Evolutionary conservation across 2,113 vertebrate species (phyloP).

Genomic region (Neolamprologus longior): DNA sequence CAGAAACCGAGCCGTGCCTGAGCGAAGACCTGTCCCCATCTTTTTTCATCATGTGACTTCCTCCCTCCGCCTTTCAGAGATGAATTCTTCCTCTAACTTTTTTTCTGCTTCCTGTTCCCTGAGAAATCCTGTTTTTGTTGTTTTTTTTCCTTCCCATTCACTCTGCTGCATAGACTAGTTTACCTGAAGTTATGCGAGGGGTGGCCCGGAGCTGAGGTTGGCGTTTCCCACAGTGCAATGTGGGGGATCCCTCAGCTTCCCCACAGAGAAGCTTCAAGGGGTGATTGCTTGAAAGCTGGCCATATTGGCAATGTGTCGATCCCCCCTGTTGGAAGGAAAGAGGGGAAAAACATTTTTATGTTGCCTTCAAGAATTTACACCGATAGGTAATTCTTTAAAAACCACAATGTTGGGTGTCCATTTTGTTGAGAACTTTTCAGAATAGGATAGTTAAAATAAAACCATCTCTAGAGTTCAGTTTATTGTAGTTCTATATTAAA

Average conservation of each 20-base stretch:
- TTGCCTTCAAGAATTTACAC: slow-evolving; percentile 76
- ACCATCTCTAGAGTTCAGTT: slow-evolving; percentile 66
- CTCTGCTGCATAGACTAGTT: slow-evolving; percentile 76
- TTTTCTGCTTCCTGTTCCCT: slow-evolving; percentile 58
- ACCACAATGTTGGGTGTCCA: slow-evolving; percentile 62
- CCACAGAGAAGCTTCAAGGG: slow-evolving; percentile 46
- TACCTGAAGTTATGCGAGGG: slow-evolving; percentile 54
- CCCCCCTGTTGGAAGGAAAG: slow-evolving; percentile 44
- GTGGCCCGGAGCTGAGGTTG: slow-evolving; percentile 47
- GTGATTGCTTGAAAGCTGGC: slow-evolving; percentile 56
- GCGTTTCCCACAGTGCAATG: slow-evolving; percentile 59
- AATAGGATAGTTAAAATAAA: slow-evolving; percentile 62
- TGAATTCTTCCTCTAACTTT: slow-evolving; percentile 54
- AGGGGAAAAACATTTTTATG: slow-evolving; percentile 65
- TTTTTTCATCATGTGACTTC: slow-evolving; percentile 60
- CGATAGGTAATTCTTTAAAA: slow-evolving; percentile 66
- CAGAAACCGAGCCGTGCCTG: slow-evolving; percentile 99
- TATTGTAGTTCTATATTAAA: slow-evolving; percentile 67
- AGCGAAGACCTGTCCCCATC: slow-evolving; percentile 88
- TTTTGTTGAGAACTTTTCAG: slow-evolving; percentile 67
- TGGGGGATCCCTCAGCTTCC: slow-evolving; percentile 46
- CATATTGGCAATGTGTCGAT: slow-evolving; percentile 58
- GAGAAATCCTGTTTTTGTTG: slow-evolving; percentile 45
- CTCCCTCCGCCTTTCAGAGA: slow-evolving; percentile 61
- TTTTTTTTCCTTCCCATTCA: slow-evolving; percentile 46